Base-by-base conservation (phyloP, 2,797 vertebrate species). In the Falco rusticolus region DNA sequence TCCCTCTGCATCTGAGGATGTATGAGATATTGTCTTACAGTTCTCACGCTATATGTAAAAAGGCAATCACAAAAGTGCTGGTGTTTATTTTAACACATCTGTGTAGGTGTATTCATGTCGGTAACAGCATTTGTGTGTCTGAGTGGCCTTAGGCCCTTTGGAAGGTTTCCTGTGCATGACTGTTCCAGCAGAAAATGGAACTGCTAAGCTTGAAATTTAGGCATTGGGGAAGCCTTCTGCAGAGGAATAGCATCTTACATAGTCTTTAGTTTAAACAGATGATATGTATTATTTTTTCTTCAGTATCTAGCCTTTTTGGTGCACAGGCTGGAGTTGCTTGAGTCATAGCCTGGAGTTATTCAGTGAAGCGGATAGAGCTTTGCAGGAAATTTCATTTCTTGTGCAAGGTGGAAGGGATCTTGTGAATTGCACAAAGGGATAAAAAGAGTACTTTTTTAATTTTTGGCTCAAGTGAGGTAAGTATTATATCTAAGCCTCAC, bases 201-300 rank as follows among this genome's bases (percentile, higher is more conserved):
- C 28, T 28, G 26, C 43, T 37, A n/a, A 70, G 28, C 22, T 57
- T 77, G 43, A 37, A 29, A 37, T 20, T 53, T 37, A 37, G 41
- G 10, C 28, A 24, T 37, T 2, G 1, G 43, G 34, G 7, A 83
- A 63, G 50, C 24, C 15, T 70, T 33, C 25, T 70, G 71, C 21
- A 14, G 34, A 43, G 31, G 48, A 89, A 83, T 28, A 70, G 10
- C 21, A 31, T 54, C 41, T 69, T 50, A 4, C 5, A 7, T 16
- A 10, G 18, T 22, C 25, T 64, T 65, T 31, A 39, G 10, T 60
- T 86, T 43, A 54, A 83, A 37, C 4, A 76, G 68, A 6, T 34
- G 2, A 41, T 20, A 16, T 0, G 0, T 7, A 3, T 21, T 1
- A 6, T 29, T n/a, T 47, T 53, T 84, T 33, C 21, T 48, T 34